Evolutionary conservation across 1,140 invertebrate genomes (phyloP), one percentile per base, ranked within the genome.

Genomic region (Oncopodura yosiiana): DNA sequence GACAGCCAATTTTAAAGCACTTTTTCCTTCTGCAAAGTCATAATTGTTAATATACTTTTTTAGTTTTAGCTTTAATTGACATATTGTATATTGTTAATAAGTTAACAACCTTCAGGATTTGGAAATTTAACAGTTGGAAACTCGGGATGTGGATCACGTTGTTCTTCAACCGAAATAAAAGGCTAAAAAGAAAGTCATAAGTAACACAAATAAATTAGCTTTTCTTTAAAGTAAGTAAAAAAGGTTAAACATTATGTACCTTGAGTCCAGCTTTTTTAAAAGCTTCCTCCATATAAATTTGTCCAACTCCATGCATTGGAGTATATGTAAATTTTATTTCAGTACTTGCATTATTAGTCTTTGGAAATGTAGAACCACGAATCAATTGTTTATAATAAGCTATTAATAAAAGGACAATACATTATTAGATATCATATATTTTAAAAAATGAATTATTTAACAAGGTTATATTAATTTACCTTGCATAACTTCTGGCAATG

Each of bases 51-150:
- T n/a, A n/a, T n/a, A n/a, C n/a, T n/a, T n/a, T n/a, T n/a, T n/a
- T n/a, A n/a, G n/a, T n/a, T n/a, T n/a, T n/a, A n/a, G n/a, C n/a
- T n/a, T n/a, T n/a, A n/a, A n/a, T n/a, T n/a, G n/a, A n/a, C n/a
- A n/a, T n/a, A n/a, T n/a, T n/a, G n/a, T n/a, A n/a, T n/a, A n/a
- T n/a, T n/a, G n/a, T n/a, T n/a, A n/a, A n/a, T n/a, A n/a, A n/a
- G n/a, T n/a, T n/a, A n/a, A n/a, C n/a, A n/a, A n/a, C n/a, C n/a
- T 71, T 99, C 96, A 1, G 96, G 96, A 75, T 99, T 99, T 0
- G 96, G 96, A 74, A 94, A 97, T 65, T 81, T 81, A 0, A 99
- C 94, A 1, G 94, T 97, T 1, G 94, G 83, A 73, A 99, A 99
- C 58, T 98, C 89, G 0, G 94, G 94, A 75, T 99, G 82, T 0